These are phyloP conservation scores for Dendroctonus valens DNA, from an alignment of 1,140 invertebrate genomes.

Conservation along the genomic window DNA sequence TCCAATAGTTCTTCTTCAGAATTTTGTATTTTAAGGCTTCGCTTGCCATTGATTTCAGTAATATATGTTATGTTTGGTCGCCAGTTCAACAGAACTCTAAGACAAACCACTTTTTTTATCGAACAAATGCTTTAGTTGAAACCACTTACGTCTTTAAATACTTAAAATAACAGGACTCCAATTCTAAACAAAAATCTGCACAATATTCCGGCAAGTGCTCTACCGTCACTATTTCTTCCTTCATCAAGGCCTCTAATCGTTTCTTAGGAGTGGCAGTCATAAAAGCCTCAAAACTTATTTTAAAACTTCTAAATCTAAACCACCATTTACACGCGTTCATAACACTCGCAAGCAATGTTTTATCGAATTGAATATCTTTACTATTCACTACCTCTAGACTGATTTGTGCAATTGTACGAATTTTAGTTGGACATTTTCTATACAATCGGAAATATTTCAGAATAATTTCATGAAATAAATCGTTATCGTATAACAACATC, in stretches of 20 bases:
- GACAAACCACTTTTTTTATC: slow-evolving; percentile 7
- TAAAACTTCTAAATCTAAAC: slow-evolving; percentile 26
- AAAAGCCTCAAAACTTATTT: slow-evolving; percentile 36
- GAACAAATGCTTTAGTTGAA: not conserved
- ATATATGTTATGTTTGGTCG: slow-evolving; percentile 39
- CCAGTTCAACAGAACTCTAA: slow-evolving; percentile 39
- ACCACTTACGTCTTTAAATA: slow-evolving; percentile 38
- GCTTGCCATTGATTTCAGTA: slow-evolving; percentile 26
- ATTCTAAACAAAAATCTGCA: slow-evolving; percentile 40
- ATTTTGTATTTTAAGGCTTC: slow-evolving; percentile 31
- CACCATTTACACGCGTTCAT: slow-evolving; percentile 40
- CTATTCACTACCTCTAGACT: slow-evolving; percentile 1
- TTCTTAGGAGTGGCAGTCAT: slow-evolving; percentile 28
- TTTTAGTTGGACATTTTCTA: slow-evolving; percentile 18
- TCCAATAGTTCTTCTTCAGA: slow-evolving; percentile 26
- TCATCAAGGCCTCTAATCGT: slow-evolving; percentile 38
- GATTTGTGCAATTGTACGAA: slow-evolving; percentile 13
- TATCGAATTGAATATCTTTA: not conserved
- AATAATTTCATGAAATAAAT: slow-evolving; percentile 1
- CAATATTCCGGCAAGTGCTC: slow-evolving; percentile 36
- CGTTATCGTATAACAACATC: slow-evolving; percentile 8
- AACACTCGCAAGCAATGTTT: slow-evolving; percentile 8
- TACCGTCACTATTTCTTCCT: slow-evolving; percentile 28
- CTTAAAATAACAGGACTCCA: slow-evolving; percentile 33
- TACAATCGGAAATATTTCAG: slow-evolving; percentile 14